Evolutionary conservation across 2,888 invertebrate species (phyloP), one percentile per base, ranked within the genome.

Genomic region (Lasioglossum marginatum): DNA sequence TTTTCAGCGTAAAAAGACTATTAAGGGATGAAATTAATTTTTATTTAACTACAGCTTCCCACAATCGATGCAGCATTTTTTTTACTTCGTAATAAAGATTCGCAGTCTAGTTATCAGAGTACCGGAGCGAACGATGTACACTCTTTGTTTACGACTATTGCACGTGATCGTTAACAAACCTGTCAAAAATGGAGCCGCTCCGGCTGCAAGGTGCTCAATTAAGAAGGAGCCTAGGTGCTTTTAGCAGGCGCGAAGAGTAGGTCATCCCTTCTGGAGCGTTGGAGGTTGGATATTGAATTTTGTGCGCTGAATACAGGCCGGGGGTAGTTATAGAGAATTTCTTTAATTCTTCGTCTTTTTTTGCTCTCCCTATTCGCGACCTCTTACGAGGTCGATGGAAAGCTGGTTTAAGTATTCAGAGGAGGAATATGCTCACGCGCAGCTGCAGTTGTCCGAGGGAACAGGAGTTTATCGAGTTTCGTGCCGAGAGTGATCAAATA

Each of bases 271-370:
- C 34, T 31, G 60, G 37, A 70, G 45, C 31, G 45, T 23, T 16
- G 40, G 1, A 27, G 81, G 12, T 74, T 43, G 37, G 60, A 81
- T 83, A 83, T 83, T 76, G 71, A 81, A 76, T 83, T 71, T 71
- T 81, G 71, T 71, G 72, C 40, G 48, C 34, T 31, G 83, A 81
- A 83, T 72, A 34, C 71, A 16, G 63, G 34, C 23, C 0, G 52
- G 1, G 40, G 52, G 34, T 23, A 6, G 63, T 63, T 48, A 8
- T 10, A 10, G 81, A 43, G 71, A 81, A 82, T 63, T 76, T 76
- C 37, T 71, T 40, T 57, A 68, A 72, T 76, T 63, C 60, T 27
- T 14, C 27, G 60, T 76, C 16, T 34, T 63, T 43, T 40, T 72
- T 43, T 52, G 19, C 27, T 1, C 14, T 8, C 5, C 14, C 6